phyloP scores from a whole-genome alignment of 2,113 vertebrate genomes.

The Hipposideros armiger region DNA sequence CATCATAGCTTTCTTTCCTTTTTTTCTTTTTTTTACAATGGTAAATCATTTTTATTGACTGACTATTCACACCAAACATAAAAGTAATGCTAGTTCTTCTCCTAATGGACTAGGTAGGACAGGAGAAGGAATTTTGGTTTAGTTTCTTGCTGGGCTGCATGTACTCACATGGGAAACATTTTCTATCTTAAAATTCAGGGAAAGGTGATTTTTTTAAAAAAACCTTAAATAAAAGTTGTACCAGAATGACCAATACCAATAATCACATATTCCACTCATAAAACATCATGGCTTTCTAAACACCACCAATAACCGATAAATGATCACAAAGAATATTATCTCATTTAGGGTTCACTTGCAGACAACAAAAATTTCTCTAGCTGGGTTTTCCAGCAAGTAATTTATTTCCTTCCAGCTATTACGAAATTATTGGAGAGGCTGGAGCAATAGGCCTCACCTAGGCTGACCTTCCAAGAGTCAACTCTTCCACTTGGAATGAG shows the following conservation, averaged over 20 bases:
- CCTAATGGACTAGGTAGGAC: not conserved
- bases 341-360: not conserved
- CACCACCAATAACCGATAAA: not conserved
- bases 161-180: constrained; percentile 1
- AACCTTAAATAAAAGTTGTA: constrained; percentile 75
- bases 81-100: constrained; percentile 59
- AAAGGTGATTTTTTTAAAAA: constrained; percentile 53
- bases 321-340: not conserved
- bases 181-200: constrained; percentile 23
- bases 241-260: constrained; percentile 78
- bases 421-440: not conserved
- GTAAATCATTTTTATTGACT: constrained; percentile 62
- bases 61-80: constrained; percentile 50
- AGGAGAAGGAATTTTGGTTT: constrained; percentile 47
- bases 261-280: constrained; percentile 75
- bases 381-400: not conserved
- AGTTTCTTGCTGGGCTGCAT: not conserved
- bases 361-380: not conserved
- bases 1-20: too few relatives aligned
- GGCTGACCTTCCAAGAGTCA: not conserved
- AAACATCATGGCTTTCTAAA: not conserved
- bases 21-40: not conserved
- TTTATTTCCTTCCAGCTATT: not conserved
- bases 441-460: not conserved
- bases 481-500: not conserved